Percentiles rank a stretch among this genome's conserved stretches.
phyloP scores from a whole-genome alignment of 2,113 vertebrate genomes.

The Microcebus griseorufus region DNA sequence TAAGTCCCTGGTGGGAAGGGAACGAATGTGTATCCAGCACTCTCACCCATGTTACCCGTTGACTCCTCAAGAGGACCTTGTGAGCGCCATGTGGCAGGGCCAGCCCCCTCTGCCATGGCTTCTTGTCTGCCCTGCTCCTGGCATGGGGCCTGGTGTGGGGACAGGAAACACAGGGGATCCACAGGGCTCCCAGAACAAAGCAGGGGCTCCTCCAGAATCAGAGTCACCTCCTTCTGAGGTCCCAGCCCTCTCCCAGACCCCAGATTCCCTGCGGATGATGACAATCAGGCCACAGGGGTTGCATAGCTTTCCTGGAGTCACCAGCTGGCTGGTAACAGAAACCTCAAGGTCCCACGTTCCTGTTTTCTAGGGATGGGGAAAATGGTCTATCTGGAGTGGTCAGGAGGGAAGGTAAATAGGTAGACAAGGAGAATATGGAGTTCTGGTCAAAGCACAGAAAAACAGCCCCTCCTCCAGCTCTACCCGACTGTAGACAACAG shows the following conservation, averaged over 20 bases:
- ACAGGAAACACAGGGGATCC: background rate
- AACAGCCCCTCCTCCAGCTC: too few relatives aligned
- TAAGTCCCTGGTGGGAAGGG: background rate
- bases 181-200: background rate
- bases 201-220: background rate
- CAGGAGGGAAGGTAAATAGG: background rate
- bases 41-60: background rate
- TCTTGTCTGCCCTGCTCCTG: background rate
- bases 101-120: rapidly evolving
- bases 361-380: background rate
- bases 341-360: background rate
- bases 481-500: too few relatives aligned
- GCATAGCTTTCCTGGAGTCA: background rate
- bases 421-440: background rate
- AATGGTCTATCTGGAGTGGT: background rate
- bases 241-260: background rate
- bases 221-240: background rate
- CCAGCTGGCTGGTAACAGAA: background rate
- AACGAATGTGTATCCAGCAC: too few relatives aligned
- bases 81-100: background rate
- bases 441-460: background rate
- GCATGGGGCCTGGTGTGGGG: too few relatives aligned
- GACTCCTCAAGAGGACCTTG: background rate
- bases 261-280: background rate
- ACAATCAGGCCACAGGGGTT: background rate